Evolutionary conservation across 2,113 vertebrate genomes (phyloP).

Genomic region (Sinocyclocheilus grahami): DNA sequence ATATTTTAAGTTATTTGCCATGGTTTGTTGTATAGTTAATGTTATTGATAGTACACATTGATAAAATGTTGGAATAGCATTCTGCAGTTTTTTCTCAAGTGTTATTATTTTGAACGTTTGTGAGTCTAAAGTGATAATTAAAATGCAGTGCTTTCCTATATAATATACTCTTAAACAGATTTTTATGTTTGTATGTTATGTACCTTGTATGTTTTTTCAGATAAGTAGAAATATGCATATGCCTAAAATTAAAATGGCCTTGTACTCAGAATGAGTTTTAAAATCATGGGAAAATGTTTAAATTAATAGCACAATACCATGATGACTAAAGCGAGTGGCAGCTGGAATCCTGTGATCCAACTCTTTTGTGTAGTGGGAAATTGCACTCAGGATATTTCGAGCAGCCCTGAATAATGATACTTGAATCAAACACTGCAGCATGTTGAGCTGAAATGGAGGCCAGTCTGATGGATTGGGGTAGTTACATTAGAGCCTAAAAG

Average conservation of each 20-base stretch:
- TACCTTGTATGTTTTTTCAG: neutral
- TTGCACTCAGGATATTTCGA: neutral
- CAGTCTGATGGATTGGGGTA: conserved; percentile 52
- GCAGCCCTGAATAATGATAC: conserved; percentile 11
- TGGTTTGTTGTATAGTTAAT: neutral
- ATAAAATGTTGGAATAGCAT: neutral
- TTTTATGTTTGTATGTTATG: neutral
- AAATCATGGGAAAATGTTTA: neutral
- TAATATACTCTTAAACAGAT: neutral
- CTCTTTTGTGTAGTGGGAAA: neutral
- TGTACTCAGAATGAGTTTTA: neutral
- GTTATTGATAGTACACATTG: neutral
- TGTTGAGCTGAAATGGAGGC: conserved; percentile 11
- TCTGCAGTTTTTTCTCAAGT: neutral
- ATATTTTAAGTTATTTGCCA: neutral
- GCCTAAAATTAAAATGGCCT: neutral
- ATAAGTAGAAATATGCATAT: neutral
- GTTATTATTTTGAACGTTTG: neutral
- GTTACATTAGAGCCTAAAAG: conserved; percentile 31
- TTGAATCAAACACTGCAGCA: conserved; percentile 20
- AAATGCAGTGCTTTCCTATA: neutral
- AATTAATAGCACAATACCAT: neutral
- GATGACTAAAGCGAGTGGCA: neutral
- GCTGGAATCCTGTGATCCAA: neutral
- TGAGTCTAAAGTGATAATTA: neutral